A percentile compares a stretch with the other conserved stretches of the same genome.
Evolutionary conservation across 2,888 invertebrate species (phyloP).

Genomic region (Leptinotarsa peninsularis): DNA sequence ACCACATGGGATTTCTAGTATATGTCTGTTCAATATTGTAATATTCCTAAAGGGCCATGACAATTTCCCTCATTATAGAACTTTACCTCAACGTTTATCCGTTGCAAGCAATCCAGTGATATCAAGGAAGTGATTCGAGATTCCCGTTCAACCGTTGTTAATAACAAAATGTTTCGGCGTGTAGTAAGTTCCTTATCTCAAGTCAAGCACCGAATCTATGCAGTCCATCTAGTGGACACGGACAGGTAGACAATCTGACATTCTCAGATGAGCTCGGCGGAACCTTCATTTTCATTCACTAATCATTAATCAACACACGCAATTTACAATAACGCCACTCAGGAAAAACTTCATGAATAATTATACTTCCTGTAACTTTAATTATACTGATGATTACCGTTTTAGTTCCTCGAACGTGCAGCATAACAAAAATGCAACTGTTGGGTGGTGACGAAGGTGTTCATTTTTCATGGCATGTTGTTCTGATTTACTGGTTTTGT

Average conservation of each 20-base stretch:
- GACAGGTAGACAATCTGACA: slow-evolving; percentile 55
- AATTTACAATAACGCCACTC: slow-evolving; percentile 49
- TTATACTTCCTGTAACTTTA: slow-evolving; percentile 42
- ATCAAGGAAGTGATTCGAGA: slow-evolving; percentile 50
- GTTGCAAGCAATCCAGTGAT: no score
- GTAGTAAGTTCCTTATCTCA: slow-evolving; percentile 61
- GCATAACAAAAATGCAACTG: slow-evolving; percentile 38
- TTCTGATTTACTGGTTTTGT: slow-evolving; percentile 34
- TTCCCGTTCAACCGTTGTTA: slow-evolving; percentile 64
- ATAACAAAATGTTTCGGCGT: slow-evolving; percentile 62
- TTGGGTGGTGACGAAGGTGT: slow-evolving; percentile 37
- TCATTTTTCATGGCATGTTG: slow-evolving; percentile 40
- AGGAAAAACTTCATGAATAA: slow-evolving; percentile 45
- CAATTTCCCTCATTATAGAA: no score
- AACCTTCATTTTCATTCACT: slow-evolving; percentile 49
- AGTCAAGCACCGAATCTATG: slow-evolving; percentile 48
- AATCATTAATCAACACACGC: slow-evolving; percentile 54
- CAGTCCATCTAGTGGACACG: slow-evolving; percentile 56
- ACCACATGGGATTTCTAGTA: no score
- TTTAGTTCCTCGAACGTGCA: slow-evolving; percentile 37
- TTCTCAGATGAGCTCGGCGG: slow-evolving; percentile 45
- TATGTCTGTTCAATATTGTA: no score
- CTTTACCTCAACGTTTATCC: no score
- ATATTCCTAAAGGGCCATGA: no score
- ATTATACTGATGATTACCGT: slow-evolving; percentile 43